A percentile compares a stretch with the other conserved stretches of the same genome.
Evolutionary conservation across 2,888 invertebrate genomes (phyloP).

Genomic region (Microplitis deprimator): DNA sequence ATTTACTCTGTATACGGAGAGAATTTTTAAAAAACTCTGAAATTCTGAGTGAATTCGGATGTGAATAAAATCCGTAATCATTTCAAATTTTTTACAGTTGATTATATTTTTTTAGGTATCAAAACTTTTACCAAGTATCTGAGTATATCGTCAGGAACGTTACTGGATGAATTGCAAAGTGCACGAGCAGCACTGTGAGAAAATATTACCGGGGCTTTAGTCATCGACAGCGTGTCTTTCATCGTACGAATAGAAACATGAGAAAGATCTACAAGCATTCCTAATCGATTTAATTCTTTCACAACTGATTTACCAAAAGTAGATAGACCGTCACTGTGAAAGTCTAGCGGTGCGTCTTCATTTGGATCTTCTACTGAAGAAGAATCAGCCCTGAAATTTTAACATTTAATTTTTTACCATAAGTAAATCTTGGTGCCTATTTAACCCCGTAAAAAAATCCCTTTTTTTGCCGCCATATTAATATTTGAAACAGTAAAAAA

Average conservation of each 20-base stretch:
- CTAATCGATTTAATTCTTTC: slow-evolving; percentile 79
- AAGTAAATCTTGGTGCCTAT: no score
- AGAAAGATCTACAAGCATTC: slow-evolving; percentile 80
- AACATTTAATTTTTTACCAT: background rate
- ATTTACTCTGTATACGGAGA: no score
- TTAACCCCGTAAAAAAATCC: no score
- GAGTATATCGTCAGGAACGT: slow-evolving; percentile 76
- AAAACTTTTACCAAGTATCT: slow-evolving; percentile 67
- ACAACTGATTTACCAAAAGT: slow-evolving; percentile 75
- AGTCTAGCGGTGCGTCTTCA: slow-evolving; percentile 64
- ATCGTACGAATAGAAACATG: slow-evolving; percentile 78
- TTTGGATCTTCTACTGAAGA: slow-evolving; percentile 69
- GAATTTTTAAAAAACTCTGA: no score
- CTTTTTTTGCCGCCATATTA: no score
- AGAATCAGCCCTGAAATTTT: slow-evolving; percentile 67
- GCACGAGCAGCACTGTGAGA: slow-evolving; percentile 78
- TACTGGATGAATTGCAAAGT: slow-evolving; percentile 76
- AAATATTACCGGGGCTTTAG: slow-evolving; percentile 78
- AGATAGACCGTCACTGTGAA: slow-evolving; percentile 67
- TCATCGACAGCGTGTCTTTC: slow-evolving; percentile 75
- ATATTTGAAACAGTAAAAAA: no score
- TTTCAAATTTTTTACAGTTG: no score
- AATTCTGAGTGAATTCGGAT: no score
- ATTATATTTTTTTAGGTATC: background rate
- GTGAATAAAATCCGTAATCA: no score